phyloP scores from a whole-genome alignment of 2,113 vertebrate species.

The Nyctereutes procyonoides region DNA sequence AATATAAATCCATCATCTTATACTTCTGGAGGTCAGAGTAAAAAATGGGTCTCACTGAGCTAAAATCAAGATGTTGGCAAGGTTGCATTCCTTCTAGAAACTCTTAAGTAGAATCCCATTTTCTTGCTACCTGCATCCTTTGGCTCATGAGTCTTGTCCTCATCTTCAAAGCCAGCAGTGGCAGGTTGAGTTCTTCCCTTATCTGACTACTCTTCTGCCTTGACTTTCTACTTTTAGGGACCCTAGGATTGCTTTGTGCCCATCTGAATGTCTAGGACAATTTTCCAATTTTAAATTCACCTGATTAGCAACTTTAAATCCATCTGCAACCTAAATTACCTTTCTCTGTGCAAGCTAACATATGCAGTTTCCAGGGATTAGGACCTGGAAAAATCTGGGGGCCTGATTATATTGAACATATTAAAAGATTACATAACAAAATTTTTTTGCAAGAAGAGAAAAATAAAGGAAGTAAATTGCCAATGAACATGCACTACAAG shows the following conservation, averaged over 20 bases:
- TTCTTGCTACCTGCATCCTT: background rate
- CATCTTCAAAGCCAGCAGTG: background rate
- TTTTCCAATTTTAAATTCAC: background rate
- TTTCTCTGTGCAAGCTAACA: background rate
- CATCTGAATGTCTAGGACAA: background rate
- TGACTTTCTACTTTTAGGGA: background rate
- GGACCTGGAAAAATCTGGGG: background rate
- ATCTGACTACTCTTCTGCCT: background rate
- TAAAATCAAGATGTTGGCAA: background rate
- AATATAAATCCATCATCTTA: background rate
- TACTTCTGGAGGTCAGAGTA: background rate
- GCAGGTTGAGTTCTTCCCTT: background rate
- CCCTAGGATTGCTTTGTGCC: background rate
- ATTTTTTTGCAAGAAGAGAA: background rate
- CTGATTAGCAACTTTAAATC: background rate
- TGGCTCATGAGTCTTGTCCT: background rate
- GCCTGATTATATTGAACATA: background rate
- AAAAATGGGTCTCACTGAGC: background rate
- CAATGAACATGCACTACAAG: background rate
- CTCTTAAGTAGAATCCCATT: background rate
- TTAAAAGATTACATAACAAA: background rate
- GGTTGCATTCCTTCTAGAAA: background rate
- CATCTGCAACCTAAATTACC: background rate
- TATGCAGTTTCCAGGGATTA: background rate
- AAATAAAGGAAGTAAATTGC: background rate